phyloP scores from a whole-genome alignment of 2,797 vertebrate species.

The Tauraco hartlaubi region DNA sequence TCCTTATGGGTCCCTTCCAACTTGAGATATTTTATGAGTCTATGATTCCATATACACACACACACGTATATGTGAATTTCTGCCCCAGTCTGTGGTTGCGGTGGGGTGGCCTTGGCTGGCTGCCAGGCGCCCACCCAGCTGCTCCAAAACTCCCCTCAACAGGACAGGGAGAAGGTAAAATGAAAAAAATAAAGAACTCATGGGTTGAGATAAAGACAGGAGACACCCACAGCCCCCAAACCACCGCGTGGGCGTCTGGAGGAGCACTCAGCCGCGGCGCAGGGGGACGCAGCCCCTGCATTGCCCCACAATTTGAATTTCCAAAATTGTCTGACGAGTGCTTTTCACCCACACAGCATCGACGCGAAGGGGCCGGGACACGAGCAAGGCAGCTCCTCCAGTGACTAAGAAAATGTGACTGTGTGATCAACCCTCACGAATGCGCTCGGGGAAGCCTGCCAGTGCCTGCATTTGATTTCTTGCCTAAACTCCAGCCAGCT shows the following conservation, averaged over 20 bases:
- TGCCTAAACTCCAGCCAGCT: constrained; percentile 24
- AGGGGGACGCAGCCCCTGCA: no score
- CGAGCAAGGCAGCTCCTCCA: neutral
- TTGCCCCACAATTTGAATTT: neutral
- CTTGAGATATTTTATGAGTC: neutral
- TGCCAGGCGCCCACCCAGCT: neutral
- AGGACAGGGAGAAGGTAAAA: neutral
- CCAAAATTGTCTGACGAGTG: neutral
- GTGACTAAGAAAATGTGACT: neutral
- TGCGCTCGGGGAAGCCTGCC: neutral
- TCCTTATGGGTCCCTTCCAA: neutral
- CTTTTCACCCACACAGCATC: neutral
- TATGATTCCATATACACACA: rapidly evolving
- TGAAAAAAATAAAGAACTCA: neutral
- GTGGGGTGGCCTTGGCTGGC: neutral
- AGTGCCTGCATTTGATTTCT: constrained; percentile 49
- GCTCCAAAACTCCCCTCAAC: neutral
- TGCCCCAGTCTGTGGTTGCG: neutral
- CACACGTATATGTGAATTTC: neutral
- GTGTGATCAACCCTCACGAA: neutral
- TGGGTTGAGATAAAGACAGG: neutral
- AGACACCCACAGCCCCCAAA: neutral
- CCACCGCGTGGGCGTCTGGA: rapidly evolving
- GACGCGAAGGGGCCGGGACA: neutral
- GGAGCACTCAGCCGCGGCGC: rapidly evolving